Evolutionary conservation across 2,888 invertebrate species (phyloP), one percentile per base, ranked within the genome.

Genomic region (Nomada goodeniana): DNA sequence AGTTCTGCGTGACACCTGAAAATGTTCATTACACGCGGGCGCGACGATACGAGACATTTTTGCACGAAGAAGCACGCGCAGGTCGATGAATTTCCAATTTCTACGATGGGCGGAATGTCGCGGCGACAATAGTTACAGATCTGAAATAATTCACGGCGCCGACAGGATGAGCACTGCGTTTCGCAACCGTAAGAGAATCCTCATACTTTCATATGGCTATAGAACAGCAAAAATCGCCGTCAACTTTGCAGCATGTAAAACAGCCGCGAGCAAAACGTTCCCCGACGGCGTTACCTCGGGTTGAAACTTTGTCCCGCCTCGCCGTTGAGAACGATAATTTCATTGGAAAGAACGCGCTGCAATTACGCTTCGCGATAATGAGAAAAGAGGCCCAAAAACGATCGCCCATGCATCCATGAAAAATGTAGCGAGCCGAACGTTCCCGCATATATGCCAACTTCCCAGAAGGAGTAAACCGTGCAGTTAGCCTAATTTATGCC

Each of bases 401-500:
- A 52, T 18, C 55, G 74, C 47, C 67, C 82, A 53, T 82, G 20
- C 55, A 70, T 55, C 64, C 84, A 64, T 86, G 74, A 86, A 84
- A 83, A 83, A 80, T 81, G 72, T 77, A 77, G 73, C 76, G 59
- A 71, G 52, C 65, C 61, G 68, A 76, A 77, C 74, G 77, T 73
- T 42, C 52, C 65, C 59, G 78, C 75, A 80, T 57, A 57, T 53
- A 65, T 57, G 80, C 61, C 76, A 69, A 68, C 80, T 88, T 88
- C 85, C 84, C 86, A 88, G 88, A 88, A 88, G 88, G 65, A 86
- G 84, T 79, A 82, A 84, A 84, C 77, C 81, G 61, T 53, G 76
- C 83, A 67, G 86, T 87, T 88, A 87, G 86, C 79, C 87, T 88
- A 88, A 88, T 88, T 88, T 88, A 88, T 88, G 84, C 88, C 87